phyloP scores from a whole-genome alignment of 2,888 invertebrate species.

The Hypena proboscidalis region DNA sequence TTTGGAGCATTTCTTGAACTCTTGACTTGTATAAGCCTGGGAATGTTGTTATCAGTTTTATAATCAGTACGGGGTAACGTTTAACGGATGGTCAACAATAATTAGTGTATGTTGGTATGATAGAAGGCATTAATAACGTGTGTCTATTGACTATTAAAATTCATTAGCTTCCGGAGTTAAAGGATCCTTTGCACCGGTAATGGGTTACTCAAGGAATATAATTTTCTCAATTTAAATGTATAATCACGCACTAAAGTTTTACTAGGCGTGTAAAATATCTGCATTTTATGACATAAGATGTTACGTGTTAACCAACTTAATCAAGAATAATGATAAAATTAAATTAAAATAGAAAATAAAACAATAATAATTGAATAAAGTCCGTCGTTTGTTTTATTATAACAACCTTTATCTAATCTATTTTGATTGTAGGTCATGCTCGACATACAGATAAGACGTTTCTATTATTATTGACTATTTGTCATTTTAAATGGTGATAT shows the following conservation, averaged over 20 bases:
- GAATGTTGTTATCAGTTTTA: constrained; percentile 43
- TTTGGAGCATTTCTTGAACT: constrained; percentile 34
- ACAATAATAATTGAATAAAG: constrained; percentile 3
- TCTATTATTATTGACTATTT: constrained; percentile 5
- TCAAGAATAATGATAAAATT: neutral
- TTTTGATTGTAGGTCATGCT: constrained; percentile 10
- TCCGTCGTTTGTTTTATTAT: constrained; percentile 11
- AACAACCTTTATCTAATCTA: constrained; percentile 23
- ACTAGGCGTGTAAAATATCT: neutral
- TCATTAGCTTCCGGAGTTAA: constrained; percentile 11
- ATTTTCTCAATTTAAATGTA: neutral
- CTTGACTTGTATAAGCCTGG: constrained; percentile 37
- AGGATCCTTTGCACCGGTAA: constrained; percentile 4
- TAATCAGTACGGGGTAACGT: constrained; percentile 33
- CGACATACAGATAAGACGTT: constrained; percentile 6
- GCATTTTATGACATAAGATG: neutral
- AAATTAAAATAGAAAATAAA: neutral
- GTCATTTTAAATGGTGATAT: neutral
- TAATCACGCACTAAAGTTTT: neutral
- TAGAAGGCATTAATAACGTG: constrained; percentile 18
- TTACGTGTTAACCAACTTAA: neutral
- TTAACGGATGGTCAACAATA: constrained; percentile 25
- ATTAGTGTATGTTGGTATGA: constrained; percentile 30
- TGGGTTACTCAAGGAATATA: neutral
- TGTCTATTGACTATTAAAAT: constrained; percentile 19